Evolutionary conservation across 2,888 invertebrate genomes (phyloP).

Genomic region (Theodoxus fluviatilis): DNA sequence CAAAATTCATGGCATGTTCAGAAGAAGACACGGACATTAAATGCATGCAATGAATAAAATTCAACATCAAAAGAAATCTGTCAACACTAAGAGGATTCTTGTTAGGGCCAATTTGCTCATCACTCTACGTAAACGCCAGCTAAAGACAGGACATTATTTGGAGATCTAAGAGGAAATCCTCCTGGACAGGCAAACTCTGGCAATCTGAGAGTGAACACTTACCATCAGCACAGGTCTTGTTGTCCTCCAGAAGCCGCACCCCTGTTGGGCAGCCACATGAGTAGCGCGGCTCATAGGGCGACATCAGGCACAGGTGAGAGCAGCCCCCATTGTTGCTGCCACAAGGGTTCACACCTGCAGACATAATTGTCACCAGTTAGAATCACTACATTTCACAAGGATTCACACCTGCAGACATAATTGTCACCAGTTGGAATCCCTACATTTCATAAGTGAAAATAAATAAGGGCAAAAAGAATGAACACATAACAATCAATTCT

Average conservation of each 20-base stretch:
- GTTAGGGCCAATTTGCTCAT: background rate
- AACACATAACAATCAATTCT: too few relatives aligned
- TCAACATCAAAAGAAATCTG: too few relatives aligned
- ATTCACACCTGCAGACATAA: constrained; percentile 72
- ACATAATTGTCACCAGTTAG: constrained; percentile 58
- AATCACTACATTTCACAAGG: constrained; percentile 82
- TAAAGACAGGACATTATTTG: background rate
- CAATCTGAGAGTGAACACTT: constrained; percentile 35
- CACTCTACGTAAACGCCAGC: background rate
- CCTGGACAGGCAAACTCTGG: too few relatives aligned
- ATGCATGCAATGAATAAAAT: too few relatives aligned
- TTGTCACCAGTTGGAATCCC: too few relatives aligned
- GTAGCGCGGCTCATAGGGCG: constrained; percentile 74
- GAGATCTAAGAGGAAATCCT: too few relatives aligned
- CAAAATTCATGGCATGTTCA: too few relatives aligned
- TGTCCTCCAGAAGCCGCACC: constrained; percentile 78
- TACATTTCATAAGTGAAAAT: too few relatives aligned
- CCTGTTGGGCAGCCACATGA: constrained; percentile 90
- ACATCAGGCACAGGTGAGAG: constrained; percentile 85
- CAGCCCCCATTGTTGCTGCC: constrained; percentile 84
- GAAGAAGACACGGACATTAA: too few relatives aligned
- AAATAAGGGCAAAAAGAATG: too few relatives aligned
- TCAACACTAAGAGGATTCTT: too few relatives aligned
- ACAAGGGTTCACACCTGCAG: constrained; percentile 77
- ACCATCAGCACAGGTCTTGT: constrained; percentile 80